These are phyloP conservation scores for Percopsis transmontana DNA, from an alignment of 2,113 vertebrate species.

Conservation along the genomic window DNA sequence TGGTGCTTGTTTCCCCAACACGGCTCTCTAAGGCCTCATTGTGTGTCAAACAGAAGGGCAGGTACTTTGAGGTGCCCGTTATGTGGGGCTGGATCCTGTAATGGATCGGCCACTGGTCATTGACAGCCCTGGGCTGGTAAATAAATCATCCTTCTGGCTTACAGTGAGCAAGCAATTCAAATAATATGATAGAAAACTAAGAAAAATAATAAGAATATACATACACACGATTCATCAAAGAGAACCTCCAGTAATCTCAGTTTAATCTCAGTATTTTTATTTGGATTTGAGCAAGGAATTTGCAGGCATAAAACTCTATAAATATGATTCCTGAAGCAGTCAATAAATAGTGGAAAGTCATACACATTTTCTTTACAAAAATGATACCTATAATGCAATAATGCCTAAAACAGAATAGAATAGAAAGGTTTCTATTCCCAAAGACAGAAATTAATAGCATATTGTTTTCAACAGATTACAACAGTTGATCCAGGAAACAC, in stretches of 20 bases:
- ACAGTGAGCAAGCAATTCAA: background rate
- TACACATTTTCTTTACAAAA: too few species aligned
- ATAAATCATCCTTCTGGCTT: too few species aligned
- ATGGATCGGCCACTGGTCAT: too few species aligned
- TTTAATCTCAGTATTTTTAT: too few species aligned
- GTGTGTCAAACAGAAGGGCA: constrained; percentile 50
- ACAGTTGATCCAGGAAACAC: background rate
- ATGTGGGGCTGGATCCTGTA: constrained; percentile 42
- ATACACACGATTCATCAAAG: too few species aligned
- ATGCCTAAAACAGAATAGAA: background rate
- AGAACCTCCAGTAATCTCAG: too few species aligned
- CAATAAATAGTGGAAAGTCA: background rate
- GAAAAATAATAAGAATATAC: background rate
- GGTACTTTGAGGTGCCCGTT: constrained; percentile 55
- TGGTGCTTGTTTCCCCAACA: too few species aligned
- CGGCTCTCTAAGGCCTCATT: constrained; percentile 54
- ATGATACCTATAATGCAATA: too few species aligned
- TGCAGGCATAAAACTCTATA: background rate
- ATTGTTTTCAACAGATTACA: background rate
- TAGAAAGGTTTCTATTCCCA: background rate
- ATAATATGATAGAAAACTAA: background rate
- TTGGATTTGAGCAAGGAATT: background rate
- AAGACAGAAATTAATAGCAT: background rate
- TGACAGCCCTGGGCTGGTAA: too few species aligned
- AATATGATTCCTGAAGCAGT: background rate